Base-by-base conservation (phyloP, 2,888 invertebrate genomes). In the Yponomeuta sedellus region DNA sequence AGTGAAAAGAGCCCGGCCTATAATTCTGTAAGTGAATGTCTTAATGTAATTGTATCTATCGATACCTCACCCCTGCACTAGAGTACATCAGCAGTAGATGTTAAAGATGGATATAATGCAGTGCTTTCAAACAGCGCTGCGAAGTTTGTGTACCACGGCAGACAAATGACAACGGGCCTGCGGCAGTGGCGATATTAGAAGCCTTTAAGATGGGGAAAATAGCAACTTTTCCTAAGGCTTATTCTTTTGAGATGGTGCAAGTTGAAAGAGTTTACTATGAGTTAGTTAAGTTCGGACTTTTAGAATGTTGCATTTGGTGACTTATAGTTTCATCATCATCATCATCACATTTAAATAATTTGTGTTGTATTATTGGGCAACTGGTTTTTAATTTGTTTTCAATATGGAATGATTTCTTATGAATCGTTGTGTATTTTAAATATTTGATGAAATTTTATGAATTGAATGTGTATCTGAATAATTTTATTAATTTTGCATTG, bases 141-240 rank as follows among this genome's bases (percentile, higher is more conserved):
- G 82, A 88, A 88, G 88, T 88, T 90, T 88, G 86, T 85, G 81
- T 87, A 83, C 85, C 81, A 82, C 74, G 75, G 80, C 83, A 84
- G 88, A 88, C 88, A 88, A 89, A 89, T 87, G 88, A 89, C 89
- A 87, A 83, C 85, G 82, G 80, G 82, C 85, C 84, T 76, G 79
- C 77, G 85, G 85, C 86, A 77, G 82, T 79, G 79, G 80, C 77
- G 83, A 87, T 89, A 88, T 88, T 87, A 88, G 88, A 88, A 86
- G 88, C 83, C 85, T 87, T 86, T 86, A 88, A 87, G 86, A 87
- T 83, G 87, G 80, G 34, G 57, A 88, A 88, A 89, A 88, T 88
- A 85, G 86, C 85, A 86, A 88, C 86, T 88, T 88, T 87, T 86
- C 82, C 85, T 83, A 39, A 58, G 65, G 65, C 65, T 65, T 65